Conservation (phyloP, 2,888 invertebrate species). For the Chydorus sphaericus region DNA sequence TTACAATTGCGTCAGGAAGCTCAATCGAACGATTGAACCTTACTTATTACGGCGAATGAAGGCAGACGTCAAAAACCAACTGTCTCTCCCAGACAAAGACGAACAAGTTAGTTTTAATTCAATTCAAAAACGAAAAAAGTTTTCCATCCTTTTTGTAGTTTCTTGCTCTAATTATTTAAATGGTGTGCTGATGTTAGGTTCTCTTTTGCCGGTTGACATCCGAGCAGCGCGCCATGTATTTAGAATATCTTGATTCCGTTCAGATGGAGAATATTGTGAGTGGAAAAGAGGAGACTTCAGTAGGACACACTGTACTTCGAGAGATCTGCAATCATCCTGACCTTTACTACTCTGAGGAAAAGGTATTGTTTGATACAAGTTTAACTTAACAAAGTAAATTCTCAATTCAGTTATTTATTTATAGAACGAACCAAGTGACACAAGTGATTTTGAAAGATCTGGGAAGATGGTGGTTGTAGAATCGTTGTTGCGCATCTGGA, state of each 20-base stretch:
- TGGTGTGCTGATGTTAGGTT: conserved; percentile 26
- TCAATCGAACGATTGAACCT: too few species aligned
- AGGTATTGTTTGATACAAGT: conserved; percentile 17
- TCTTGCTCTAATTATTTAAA: neutral
- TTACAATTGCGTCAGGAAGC: conserved; percentile 72
- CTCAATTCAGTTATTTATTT: neutral
- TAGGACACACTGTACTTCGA: conserved; percentile 58
- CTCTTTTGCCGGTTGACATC: conserved; percentile 76
- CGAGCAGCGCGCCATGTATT: conserved; percentile 65
- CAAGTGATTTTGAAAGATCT: conserved; percentile 53
- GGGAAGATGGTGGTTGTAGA: conserved; percentile 87
- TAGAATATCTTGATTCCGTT: conserved; percentile 42
- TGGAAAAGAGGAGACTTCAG: conserved; percentile 45
- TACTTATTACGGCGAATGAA: too few species aligned
- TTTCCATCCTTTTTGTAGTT: neutral
- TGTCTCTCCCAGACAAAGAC: too few species aligned
- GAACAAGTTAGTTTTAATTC: too few species aligned
- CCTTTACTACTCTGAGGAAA: conserved; percentile 43
- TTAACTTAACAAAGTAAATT: neutral
- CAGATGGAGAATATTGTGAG: conserved; percentile 38
- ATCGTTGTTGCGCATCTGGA: conserved; percentile 75
- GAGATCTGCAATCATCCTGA: conserved; percentile 87
- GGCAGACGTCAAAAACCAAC: too few species aligned
- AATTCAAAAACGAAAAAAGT: too few species aligned
- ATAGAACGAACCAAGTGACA: neutral